Percentiles rank a stretch among this genome's conserved stretches.
These are phyloP conservation scores for Rhinogobius similis DNA, from an alignment of 2,113 vertebrate genomes.

Conservation along the genomic window DNA sequence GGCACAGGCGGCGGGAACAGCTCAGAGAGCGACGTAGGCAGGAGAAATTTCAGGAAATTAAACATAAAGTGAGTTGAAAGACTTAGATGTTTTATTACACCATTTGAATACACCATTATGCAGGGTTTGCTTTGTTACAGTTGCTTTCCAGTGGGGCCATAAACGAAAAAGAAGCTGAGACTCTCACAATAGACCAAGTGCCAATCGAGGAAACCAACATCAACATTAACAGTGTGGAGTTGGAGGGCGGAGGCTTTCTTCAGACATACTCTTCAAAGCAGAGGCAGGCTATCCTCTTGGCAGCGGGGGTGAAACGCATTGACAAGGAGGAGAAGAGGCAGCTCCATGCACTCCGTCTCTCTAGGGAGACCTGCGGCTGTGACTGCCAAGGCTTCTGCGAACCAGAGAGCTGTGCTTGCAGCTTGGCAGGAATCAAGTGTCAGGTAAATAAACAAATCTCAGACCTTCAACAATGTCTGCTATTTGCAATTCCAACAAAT, in stretches of 20 bases:
- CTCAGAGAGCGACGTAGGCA: slow-evolving; percentile 79
- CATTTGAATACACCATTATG: not conserved
- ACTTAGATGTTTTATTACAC: not conserved
- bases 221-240: slow-evolving; percentile 62
- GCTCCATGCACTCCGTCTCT: slow-evolving; percentile 85
- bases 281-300: slow-evolving; percentile 83
- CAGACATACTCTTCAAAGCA: slow-evolving; percentile 85
- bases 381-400: slow-evolving; percentile 87
- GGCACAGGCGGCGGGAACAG: slow-evolving; percentile 71
- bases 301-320: slow-evolving; percentile 83
- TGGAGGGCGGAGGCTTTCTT: slow-evolving; percentile 81
- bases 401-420: slow-evolving; percentile 89
- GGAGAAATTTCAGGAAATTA: slow-evolving; percentile 79
- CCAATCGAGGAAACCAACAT: slow-evolving; percentile 65
- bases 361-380: slow-evolving; percentile 90
- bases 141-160: slow-evolving; percentile 73
- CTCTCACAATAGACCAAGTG: slow-evolving; percentile 81
- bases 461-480: not conserved
- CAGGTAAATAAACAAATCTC: slow-evolving; percentile 76
- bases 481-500: not conserved
- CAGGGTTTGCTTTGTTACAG: slow-evolving; percentile 59
- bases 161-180: slow-evolving; percentile 76
- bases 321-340: slow-evolving; percentile 89
- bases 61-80: slow-evolving; percentile 77
- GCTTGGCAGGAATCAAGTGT: slow-evolving; percentile 89